phyloP scores from a whole-genome alignment of 2,888 invertebrate genomes.

The Leptopilina myrica region DNA sequence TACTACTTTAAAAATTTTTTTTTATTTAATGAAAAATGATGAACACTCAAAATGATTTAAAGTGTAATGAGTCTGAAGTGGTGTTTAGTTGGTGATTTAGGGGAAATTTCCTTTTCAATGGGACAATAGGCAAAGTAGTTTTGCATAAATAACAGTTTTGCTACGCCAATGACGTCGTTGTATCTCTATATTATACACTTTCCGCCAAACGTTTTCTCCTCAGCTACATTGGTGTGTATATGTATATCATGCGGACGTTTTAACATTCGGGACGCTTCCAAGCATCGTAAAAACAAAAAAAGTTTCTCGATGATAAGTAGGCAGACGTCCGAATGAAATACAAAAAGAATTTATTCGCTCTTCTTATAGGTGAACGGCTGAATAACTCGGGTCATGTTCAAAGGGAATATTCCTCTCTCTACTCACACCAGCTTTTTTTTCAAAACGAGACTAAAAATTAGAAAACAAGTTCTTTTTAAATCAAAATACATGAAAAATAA shows the following conservation, averaged over 20 bases:
- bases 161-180: slow-evolving; percentile 26
- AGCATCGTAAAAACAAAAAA: slow-evolving; percentile 22
- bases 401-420: not conserved
- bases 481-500: too few species aligned
- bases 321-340: slow-evolving; percentile 12
- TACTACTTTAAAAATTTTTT: too few species aligned
- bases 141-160: slow-evolving; percentile 34
- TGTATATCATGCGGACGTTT: slow-evolving; percentile 31
- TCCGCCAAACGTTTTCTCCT: slow-evolving; percentile 35
- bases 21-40: too few species aligned
- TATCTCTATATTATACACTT: not conserved
- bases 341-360: slow-evolving; percentile 26
- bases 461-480: too few species aligned
- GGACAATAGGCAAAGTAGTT: slow-evolving; percentile 9
- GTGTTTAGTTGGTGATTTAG: too few species aligned
- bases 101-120: slow-evolving; percentile 13
- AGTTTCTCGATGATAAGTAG: slow-evolving; percentile 30
- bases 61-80: too few species aligned
- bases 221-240: not conserved
- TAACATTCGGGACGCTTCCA: slow-evolving; percentile 27
- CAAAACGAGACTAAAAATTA: too few species aligned
- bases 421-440: too few species aligned
- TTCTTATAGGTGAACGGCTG: slow-evolving; percentile 16
- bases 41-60: too few species aligned
- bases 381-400: slow-evolving; percentile 13